phyloP scores from a whole-genome alignment of 2,888 invertebrate genomes.

The Norana najaformis region DNA sequence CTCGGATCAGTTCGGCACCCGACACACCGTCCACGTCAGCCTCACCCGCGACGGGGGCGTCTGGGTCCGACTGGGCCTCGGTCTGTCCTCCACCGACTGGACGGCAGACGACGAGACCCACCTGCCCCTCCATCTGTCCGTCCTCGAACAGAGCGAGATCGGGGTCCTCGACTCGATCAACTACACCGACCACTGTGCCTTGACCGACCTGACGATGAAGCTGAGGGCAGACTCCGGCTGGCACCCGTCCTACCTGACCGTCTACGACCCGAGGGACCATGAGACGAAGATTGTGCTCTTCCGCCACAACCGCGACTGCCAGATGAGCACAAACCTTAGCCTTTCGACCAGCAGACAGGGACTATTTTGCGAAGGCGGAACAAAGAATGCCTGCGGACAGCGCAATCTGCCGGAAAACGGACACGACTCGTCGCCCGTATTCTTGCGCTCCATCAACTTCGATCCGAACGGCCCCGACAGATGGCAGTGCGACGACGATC shows the following conservation, averaged over 20 bases:
- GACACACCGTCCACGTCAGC: slow-evolving; percentile 44
- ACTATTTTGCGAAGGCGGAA: slow-evolving; percentile 42
- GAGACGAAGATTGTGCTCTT: slow-evolving; percentile 29
- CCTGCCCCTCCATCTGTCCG: slow-evolving; percentile 27
- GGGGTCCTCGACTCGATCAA: slow-evolving; percentile 39
- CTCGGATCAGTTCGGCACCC: slow-evolving; percentile 36
- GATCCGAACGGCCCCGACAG: slow-evolving; percentile 41
- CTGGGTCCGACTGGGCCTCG: slow-evolving; percentile 42
- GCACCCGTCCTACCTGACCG: slow-evolving; percentile 45
- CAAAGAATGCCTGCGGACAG: slow-evolving; percentile 41
- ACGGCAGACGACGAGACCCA: slow-evolving; percentile 35
- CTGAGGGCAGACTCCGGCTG: slow-evolving; percentile 41
- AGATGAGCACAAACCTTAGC: slow-evolving; percentile 38
- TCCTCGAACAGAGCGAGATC: slow-evolving; percentile 33
- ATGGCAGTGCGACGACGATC: slow-evolving; percentile 33
- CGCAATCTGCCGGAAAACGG: slow-evolving; percentile 41
- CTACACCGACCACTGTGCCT: slow-evolving; percentile 44
- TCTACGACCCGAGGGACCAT: slow-evolving; percentile 39
- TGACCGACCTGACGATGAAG: slow-evolving; percentile 43
- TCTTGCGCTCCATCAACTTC: slow-evolving; percentile 40
- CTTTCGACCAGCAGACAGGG: slow-evolving; percentile 42
- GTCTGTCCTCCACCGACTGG: slow-evolving; percentile 41
- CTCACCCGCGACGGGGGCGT: slow-evolving; percentile 43
- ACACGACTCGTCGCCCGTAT: slow-evolving; percentile 34
- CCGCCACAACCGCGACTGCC: slow-evolving; percentile 38